These are phyloP conservation scores for Seriola dumerili DNA, from an alignment of 2,113 vertebrate genomes.

Conservation along the genomic window DNA sequence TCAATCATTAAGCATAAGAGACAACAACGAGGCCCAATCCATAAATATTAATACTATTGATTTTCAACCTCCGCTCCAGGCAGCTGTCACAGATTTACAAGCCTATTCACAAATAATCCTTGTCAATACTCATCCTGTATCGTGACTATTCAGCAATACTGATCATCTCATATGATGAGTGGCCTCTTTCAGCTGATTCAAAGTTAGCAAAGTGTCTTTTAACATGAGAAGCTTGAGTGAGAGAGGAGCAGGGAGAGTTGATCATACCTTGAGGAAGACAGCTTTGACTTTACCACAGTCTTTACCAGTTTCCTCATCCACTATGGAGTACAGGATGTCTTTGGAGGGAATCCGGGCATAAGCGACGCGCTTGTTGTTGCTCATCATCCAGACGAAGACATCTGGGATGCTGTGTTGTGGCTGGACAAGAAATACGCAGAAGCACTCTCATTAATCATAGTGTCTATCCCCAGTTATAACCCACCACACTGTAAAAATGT, in stretches of 20 bases:
- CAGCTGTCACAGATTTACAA: conserved; percentile 12
- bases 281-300: conserved; percentile 98
- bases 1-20: conserved; percentile 1
- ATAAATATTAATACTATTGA: conserved; percentile 35
- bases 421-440: conserved; percentile 70
- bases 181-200: not conserved
- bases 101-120: conserved; percentile 8
- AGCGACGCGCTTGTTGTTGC: conserved; percentile 94
- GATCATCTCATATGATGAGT: not conserved
- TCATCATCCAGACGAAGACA: conserved; percentile 98
- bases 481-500: not conserved
- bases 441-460: not conserved
- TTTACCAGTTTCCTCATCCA: conserved; percentile 95
- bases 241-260: not conserved
- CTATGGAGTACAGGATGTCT: conserved; percentile 94
- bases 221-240: not conserved
- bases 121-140: conserved; percentile 2
- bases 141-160: conserved; percentile 2
- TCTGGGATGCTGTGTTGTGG: conserved; percentile 98
- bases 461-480: not conserved
- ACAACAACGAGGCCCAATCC: not conserved
- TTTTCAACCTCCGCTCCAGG: not conserved
- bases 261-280: conserved; percentile 92
- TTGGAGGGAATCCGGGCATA: conserved; percentile 94
- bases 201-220: not conserved